A percentile compares a stretch with the other conserved stretches of the same genome.
These are phyloP conservation scores for Bimastos eiseni DNA, from an alignment of 2,888 invertebrate species.

Conservation along the genomic window DNA sequence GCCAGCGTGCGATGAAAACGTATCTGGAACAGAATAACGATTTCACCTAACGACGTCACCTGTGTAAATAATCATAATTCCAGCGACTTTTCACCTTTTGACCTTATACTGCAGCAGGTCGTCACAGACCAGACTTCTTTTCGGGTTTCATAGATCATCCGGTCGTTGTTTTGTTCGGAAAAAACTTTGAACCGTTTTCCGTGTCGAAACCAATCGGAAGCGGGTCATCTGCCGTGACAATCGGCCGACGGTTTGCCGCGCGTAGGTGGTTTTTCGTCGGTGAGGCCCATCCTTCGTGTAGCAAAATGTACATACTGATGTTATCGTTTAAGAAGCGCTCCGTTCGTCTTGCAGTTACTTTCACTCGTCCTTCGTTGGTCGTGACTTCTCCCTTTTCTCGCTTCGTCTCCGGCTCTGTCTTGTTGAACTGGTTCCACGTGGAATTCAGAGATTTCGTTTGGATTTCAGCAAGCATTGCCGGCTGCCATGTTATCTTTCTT, in stretches of 20 bases:
- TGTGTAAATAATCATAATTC: background rate
- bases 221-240: no score
- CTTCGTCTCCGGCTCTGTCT: background rate
- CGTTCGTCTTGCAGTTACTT: background rate
- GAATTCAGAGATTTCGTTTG: background rate
- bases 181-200: background rate
- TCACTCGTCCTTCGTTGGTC: background rate
- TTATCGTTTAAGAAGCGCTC: background rate
- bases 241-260: no score
- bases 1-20: slow-evolving; percentile 66
- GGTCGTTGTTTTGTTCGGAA: background rate
- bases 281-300: background rate
- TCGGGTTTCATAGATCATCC: background rate
- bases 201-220: background rate
- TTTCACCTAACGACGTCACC: slow-evolving; percentile 39
- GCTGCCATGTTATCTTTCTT: no score
- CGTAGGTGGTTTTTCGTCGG: background rate
- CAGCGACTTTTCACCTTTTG: background rate
- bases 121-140: background rate
- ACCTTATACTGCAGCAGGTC: slow-evolving; percentile 13
- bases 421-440: background rate
- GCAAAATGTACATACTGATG: background rate
- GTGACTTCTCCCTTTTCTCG: background rate
- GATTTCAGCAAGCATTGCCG: background rate
- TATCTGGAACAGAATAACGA: slow-evolving; percentile 57